Evolutionary conservation across 2,888 invertebrate genomes (phyloP), one percentile per base, ranked within the genome.

Genomic region (Pandemis heparana): DNA sequence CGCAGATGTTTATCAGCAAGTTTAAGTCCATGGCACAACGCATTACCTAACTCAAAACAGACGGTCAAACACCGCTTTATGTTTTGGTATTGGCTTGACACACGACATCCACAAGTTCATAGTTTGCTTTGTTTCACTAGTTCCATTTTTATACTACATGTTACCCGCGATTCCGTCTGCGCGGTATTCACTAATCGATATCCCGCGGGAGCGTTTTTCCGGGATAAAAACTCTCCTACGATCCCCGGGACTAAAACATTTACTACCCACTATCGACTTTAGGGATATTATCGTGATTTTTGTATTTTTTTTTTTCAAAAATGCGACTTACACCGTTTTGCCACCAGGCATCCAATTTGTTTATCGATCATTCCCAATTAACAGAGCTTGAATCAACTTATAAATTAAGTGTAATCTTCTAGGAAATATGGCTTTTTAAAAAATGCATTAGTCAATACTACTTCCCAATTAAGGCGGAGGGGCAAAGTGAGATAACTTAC

Each of bases 401-500:
- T 74, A 74, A 65, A 74, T 65, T 53, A 65, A 60, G 10, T 59
- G n/a, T 73, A 69, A 65, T 70, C 65, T 60, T 53, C 70, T 18
- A 69, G 65, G 69, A 74, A 80, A 79, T 78, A 80, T 82, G 79
- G 75, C 79, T 87, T 87, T 79, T 85, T 90, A 87, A 87, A 87
- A 89, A 88, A 84, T 78, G 81, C 90, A 90, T 90, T 89, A 89
- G 85, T 89, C 86, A 86, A 82, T 82, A 80, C 75, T 77, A 70
- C 51, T 43, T 76, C 77, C 85, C 86, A 88, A 89, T 88, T 88
- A 88, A 83, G 83, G 78, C 76, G 75, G 70, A 77, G 76, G 78
- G 79, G 79, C 77, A 77, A 77, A 80, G 79, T 75, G 71, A 88
- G 89, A 91, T 91, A 89, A 87, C 81, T 83, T 79, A 86, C 87